A percentile compares a stretch with the other conserved stretches of the same genome.
These are phyloP conservation scores for Rachycentron canadum DNA, from an alignment of 2,797 vertebrate genomes.

Conservation along the genomic window DNA sequence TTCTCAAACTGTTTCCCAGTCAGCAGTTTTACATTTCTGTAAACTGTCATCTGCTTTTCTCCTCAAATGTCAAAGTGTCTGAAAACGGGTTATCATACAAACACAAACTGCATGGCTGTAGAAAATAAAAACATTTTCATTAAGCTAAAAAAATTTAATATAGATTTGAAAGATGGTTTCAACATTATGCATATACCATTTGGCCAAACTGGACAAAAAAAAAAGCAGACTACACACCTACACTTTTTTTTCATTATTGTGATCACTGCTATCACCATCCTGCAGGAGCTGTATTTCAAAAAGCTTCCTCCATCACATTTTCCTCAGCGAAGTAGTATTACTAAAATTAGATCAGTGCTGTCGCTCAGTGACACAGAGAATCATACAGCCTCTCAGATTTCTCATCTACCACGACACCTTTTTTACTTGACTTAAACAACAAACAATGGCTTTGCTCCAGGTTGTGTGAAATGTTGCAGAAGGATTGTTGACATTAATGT, in stretches of 20 bases:
- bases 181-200: background rate
- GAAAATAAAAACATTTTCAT: background rate
- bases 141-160: background rate
- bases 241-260: conserved; percentile 26
- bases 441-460: conserved; percentile 1
- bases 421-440: conserved; percentile 7
- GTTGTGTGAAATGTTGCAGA: conserved; percentile 4
- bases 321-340: conserved; percentile 28
- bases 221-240: background rate
- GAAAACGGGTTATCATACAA: background rate
- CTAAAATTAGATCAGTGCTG: conserved; percentile 60
- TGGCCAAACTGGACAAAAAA: background rate
- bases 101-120: background rate
- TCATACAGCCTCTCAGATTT: conserved; percentile 24
- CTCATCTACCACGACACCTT: conserved; percentile 1
- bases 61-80: background rate
- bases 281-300: conserved; percentile 13
- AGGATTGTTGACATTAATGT: background rate
- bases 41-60: background rate
- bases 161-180: background rate
- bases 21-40: background rate
- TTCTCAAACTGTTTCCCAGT: conserved; percentile 11
- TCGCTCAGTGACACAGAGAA: conserved; percentile 32
- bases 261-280: conserved; percentile 2
- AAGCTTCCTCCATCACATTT: conserved; percentile 29